Percentiles rank a stretch among this genome's conserved stretches.
Evolutionary conservation across 2,113 vertebrate genomes (phyloP).

Genomic region (Python bivittatus): DNA sequence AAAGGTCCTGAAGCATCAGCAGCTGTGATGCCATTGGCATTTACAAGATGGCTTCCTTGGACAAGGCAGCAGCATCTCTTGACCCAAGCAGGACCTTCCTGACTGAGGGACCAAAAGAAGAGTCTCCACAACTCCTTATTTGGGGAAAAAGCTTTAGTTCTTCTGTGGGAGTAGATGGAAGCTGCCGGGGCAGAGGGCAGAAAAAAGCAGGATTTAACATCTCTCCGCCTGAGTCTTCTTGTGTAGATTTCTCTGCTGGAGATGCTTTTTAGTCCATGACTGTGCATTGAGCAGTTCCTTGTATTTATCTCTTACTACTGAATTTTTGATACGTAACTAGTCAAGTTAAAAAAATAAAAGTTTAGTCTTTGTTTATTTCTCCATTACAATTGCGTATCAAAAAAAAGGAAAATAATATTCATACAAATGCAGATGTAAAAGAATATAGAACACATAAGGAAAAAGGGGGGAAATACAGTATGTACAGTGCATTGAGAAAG

Average conservation of each 20-base stretch:
- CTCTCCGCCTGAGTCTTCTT: not conserved
- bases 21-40: not conserved
- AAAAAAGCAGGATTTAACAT: not conserved
- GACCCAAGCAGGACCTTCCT: not conserved
- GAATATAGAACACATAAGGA: too few species aligned
- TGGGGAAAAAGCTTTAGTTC: not conserved
- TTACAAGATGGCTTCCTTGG: not conserved
- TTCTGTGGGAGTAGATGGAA: not conserved
- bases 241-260: not conserved
- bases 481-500: too few species aligned
- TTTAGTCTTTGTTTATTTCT: too few species aligned
- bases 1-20: not conserved
- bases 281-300: not conserved
- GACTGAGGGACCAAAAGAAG: not conserved
- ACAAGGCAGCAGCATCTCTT: not conserved
- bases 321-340: too few species aligned
- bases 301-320: too few species aligned
- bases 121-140: not conserved
- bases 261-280: not conserved
- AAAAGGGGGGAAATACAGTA: too few species aligned
- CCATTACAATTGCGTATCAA: too few species aligned
- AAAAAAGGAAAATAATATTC: too few species aligned
- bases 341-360: too few species aligned
- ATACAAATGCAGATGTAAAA: too few species aligned
- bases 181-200: not conserved